Evolutionary conservation across 2,797 vertebrate genomes (phyloP).

Genomic region (Epinephelus malabaricus): DNA sequence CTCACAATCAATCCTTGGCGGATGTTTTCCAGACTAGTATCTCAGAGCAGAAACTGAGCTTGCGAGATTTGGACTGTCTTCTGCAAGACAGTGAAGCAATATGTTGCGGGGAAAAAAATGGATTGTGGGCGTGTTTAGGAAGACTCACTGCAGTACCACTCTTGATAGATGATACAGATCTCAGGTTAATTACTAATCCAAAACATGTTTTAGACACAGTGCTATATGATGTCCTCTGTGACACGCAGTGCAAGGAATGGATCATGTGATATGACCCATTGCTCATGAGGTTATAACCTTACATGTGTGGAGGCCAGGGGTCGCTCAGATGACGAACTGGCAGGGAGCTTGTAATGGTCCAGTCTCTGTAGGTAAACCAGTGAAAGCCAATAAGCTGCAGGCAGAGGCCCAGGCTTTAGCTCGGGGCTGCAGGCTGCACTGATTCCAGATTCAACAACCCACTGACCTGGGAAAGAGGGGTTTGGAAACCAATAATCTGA

Average conservation of each 20-base stretch:
- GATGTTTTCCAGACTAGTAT: conserved; percentile 33
- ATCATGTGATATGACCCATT: not conserved
- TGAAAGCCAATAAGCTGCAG: conserved; percentile 35
- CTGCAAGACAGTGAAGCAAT: not conserved
- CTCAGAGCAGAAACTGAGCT: conserved; percentile 4
- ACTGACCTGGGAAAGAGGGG: conserved; percentile 1
- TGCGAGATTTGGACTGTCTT: conserved; percentile 2
- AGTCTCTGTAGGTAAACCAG: conserved; percentile 16
- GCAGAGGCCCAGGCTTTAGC: conserved; percentile 10
- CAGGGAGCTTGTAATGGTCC: conserved; percentile 28
- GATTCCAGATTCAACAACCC: conserved; percentile 16
- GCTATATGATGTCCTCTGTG: not conserved
- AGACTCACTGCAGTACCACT: not conserved
- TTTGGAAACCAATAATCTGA: conserved; percentile 21
- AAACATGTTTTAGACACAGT: conserved; percentile 14
- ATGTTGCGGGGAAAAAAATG: not conserved
- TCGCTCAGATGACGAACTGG: conserved; percentile 25
- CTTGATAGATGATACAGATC: not conserved
- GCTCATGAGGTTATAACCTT: conserved; percentile 20
- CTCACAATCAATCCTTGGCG: conserved; percentile 2
- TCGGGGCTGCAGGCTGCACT: not conserved
- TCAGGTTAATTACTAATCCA: conserved; percentile 7
- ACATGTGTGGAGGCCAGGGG: not conserved
- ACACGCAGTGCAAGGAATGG: not conserved
- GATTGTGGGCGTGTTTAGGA: not conserved